Evolutionary conservation across 2,797 vertebrate genomes (phyloP).

Genomic region (Crenichthys baileyi): DNA sequence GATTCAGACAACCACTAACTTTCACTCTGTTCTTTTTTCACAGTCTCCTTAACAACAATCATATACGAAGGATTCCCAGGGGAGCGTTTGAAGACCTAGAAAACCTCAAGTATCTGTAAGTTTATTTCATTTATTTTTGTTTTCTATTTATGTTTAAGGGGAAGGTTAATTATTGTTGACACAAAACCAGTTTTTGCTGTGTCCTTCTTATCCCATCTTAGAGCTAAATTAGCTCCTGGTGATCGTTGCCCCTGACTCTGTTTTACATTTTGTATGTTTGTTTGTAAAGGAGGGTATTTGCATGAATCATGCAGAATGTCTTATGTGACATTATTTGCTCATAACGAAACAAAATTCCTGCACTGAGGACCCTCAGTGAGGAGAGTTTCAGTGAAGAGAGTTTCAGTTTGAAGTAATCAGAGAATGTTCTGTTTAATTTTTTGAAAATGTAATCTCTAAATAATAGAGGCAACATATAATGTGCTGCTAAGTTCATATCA

Average conservation of each 20-base stretch:
- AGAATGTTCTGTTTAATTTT: no score
- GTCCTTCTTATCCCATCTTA: conserved; percentile 11
- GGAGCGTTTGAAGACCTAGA: conserved; percentile 96
- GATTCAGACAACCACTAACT: neutral
- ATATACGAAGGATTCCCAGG: conserved; percentile 91
- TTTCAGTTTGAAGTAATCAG: neutral
- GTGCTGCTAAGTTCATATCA: no score
- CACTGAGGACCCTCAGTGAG: neutral
- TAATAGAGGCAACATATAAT: no score
- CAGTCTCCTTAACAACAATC: conserved; percentile 98
- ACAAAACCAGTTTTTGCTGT: no score
- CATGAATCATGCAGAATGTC: neutral
- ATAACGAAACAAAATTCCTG: neutral
- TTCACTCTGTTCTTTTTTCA: conserved; percentile 38
- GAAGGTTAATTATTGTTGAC: neutral
- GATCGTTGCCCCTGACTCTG: neutral
- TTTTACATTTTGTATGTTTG: neutral
- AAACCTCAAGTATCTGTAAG: conserved; percentile 99
- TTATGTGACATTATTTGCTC: neutral
- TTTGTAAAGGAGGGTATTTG: neutral
- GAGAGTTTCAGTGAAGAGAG: neutral
- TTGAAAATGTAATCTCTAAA: no score
- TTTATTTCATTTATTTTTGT: conserved; percentile 38
- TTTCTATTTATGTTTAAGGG: conserved; percentile 11
- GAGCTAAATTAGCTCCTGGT: neutral